These are phyloP conservation scores for Pseudanteris insignis DNA, from an alignment of 2,888 invertebrate genomes.

Conservation along the genomic window DNA sequence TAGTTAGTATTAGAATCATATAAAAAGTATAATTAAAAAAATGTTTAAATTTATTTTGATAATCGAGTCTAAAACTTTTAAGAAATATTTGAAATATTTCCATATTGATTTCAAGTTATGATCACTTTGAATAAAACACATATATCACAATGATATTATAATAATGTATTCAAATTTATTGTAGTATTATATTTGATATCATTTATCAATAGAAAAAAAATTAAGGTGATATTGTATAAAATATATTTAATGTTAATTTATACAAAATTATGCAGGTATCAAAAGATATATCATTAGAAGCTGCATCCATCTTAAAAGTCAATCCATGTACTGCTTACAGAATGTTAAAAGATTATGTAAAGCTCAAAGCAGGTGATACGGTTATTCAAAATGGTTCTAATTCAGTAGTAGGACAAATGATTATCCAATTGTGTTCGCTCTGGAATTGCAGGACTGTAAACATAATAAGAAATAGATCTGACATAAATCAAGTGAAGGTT, in stretches of 20 bases:
- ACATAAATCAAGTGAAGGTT: slow-evolving; percentile 73
- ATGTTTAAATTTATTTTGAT: no score
- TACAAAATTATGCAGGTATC: no score
- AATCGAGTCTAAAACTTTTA: no score
- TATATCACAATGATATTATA: no score
- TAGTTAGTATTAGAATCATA: slow-evolving; percentile 70
- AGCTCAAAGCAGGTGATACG: slow-evolving; percentile 78
- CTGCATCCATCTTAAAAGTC: slow-evolving; percentile 89
- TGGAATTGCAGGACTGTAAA: slow-evolving; percentile 85
- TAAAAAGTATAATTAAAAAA: not conserved
- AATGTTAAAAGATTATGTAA: slow-evolving; percentile 90
- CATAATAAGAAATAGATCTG: slow-evolving; percentile 82
- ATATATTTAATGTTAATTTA: no score
- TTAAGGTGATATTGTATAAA: no score
- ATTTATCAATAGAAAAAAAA: no score
- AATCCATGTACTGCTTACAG: slow-evolving; percentile 97
- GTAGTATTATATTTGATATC: no score
- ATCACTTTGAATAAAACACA: no score
- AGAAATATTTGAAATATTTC: no score
- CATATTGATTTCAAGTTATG: no score
- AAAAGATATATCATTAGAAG: slow-evolving; percentile 71
- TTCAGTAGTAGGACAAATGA: slow-evolving; percentile 91
- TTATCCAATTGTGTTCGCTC: slow-evolving; percentile 87
- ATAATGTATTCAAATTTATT: no score
- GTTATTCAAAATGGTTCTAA: slow-evolving; percentile 97